Conservation (phyloP, 1,140 invertebrate genomes). For the Eupristina koningsbergeri region DNA sequence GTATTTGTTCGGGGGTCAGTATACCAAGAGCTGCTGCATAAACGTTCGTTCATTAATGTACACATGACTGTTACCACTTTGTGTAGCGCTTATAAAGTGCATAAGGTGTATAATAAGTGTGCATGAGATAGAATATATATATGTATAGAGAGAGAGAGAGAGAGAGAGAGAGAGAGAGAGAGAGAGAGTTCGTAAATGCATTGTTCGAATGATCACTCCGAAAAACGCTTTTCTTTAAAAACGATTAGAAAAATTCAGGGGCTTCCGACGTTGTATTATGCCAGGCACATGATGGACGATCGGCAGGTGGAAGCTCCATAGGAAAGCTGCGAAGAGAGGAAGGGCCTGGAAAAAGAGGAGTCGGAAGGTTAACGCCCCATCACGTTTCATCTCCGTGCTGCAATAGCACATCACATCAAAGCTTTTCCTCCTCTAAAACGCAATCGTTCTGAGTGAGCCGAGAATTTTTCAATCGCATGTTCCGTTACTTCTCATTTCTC, state of each 20-base stretch:
- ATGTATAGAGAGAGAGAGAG: no score
- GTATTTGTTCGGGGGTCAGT: neutral
- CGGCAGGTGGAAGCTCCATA: slow-evolving; percentile 56
- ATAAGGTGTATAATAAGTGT: no score
- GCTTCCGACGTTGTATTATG: neutral
- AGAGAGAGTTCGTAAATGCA: neutral
- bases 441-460: neutral
- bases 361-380: slow-evolving; percentile 7
- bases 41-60: slow-evolving; percentile 70
- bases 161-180: neutral
- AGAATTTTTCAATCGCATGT: neutral
- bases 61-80: slow-evolving; percentile 62
- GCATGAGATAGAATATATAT: no score
- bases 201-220: no score
- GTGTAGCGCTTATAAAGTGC: no score
- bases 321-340: neutral
- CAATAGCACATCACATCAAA: neutral
- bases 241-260: neutral
- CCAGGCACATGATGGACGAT: slow-evolving; percentile 62
- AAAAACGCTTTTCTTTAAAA: neutral
- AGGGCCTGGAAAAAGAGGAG: slow-evolving; percentile 23
- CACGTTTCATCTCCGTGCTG: neutral
- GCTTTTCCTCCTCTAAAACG: neutral
- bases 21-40: slow-evolving; percentile 23
- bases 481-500: neutral